A percentile compares a stretch with the other conserved stretches of the same genome.
phyloP scores from a whole-genome alignment of 2,113 vertebrate genomes.

The Eulacestoma nigropectus region DNA sequence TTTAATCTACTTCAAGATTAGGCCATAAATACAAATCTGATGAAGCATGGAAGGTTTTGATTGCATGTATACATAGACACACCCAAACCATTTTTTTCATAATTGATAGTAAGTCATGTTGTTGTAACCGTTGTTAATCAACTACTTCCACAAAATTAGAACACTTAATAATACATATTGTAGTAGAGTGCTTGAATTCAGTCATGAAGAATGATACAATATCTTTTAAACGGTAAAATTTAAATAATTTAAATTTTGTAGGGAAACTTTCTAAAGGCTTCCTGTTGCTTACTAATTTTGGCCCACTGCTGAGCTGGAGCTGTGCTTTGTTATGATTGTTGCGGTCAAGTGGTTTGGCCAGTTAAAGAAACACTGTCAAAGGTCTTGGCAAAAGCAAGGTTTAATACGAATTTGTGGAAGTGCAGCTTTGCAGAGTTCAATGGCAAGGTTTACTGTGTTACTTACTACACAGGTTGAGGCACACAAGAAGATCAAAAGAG shows the following conservation, averaged over 20 bases:
- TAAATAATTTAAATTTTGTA: not conserved
- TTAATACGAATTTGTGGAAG: not conserved
- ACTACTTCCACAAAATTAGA: not conserved
- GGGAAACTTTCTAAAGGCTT: not conserved
- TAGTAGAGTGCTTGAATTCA: not conserved
- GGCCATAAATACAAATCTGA: not conserved
- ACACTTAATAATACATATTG: not conserved
- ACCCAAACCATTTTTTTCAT: not conserved
- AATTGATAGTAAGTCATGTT: not conserved
- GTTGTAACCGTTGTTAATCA: not conserved
- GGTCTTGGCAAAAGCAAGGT: not conserved
- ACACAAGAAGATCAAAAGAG: too few species aligned
- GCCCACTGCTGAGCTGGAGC: not conserved
- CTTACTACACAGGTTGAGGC: not conserved
- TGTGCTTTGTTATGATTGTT: not conserved
- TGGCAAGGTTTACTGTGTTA: not conserved
- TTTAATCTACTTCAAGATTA: not conserved
- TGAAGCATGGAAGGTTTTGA: not conserved
- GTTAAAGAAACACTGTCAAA: not conserved
- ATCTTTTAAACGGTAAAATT: not conserved
- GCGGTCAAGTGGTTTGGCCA: fast-evolving
- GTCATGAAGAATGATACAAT: not conserved
- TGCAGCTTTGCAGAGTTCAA: not conserved
- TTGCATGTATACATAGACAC: not conserved
- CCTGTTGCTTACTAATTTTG: not conserved